Evolutionary conservation across 2,888 invertebrate species (phyloP).

Genomic region (Acleris cristana): DNA sequence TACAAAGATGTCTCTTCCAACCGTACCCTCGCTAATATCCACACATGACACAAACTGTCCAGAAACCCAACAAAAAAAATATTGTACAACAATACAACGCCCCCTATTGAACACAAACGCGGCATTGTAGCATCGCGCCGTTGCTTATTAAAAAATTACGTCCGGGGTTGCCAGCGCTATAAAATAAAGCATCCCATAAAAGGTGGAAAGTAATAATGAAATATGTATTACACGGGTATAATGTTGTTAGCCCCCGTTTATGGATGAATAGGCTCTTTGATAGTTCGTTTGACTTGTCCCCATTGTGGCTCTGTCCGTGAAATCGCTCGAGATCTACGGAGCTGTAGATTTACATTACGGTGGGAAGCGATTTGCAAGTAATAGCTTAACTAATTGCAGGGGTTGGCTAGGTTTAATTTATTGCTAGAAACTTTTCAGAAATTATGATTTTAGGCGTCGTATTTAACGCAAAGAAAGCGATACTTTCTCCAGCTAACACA

Average conservation of each 20-base stretch:
- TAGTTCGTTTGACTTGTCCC: constrained; percentile 76
- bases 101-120: constrained; percentile 68
- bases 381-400: constrained; percentile 70
- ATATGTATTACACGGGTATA: constrained; percentile 83
- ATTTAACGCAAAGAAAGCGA: constrained; percentile 55
- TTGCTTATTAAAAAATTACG: constrained; percentile 60
- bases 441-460: constrained; percentile 36
- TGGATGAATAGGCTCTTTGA: constrained; percentile 69
- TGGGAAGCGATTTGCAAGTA: constrained; percentile 56
- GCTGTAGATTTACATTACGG: constrained; percentile 62
- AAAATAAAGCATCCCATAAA: constrained; percentile 79
- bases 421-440: constrained; percentile 19
- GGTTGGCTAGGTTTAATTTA: constrained; percentile 46
- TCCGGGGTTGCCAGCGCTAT: constrained; percentile 71
- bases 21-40: constrained; percentile 59
- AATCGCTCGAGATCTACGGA: constrained; percentile 71
- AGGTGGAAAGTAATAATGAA: constrained; percentile 81
- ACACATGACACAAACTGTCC: constrained; percentile 47
- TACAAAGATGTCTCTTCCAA: constrained; percentile 43
- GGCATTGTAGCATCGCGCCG: constrained; percentile 61
- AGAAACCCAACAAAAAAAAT: constrained; percentile 62
- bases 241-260: constrained; percentile 81
- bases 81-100: constrained; percentile 81
- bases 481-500: constrained; percentile 64
- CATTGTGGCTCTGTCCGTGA: constrained; percentile 78